Percentiles rank a stretch among this genome's conserved stretches.
These are phyloP conservation scores for Megalopta genalis DNA, from an alignment of 1,140 invertebrate genomes.

Conservation along the genomic window DNA sequence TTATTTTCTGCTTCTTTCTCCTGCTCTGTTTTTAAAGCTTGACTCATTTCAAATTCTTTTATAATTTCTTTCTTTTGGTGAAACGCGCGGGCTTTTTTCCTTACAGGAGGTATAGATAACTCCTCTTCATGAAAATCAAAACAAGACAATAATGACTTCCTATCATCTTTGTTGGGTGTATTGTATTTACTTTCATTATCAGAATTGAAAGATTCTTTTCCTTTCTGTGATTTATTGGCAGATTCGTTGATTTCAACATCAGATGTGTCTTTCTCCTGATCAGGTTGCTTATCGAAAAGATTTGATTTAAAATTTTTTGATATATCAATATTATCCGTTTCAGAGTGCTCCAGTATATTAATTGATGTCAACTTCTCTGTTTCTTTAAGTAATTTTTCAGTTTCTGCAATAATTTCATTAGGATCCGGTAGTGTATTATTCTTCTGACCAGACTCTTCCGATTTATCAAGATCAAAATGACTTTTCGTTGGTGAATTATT, in stretches of 20 bases:
- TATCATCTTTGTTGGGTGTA: conserved; percentile 67
- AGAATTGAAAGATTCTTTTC: conserved; percentile 36
- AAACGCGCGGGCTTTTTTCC: conserved; percentile 78
- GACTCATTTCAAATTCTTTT: conserved; percentile 77
- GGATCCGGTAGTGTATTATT: conserved; percentile 37
- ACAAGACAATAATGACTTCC: conserved; percentile 79
- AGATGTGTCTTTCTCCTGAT: conserved; percentile 23
- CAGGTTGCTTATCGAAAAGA: conserved; percentile 35
- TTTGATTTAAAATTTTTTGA: conserved; percentile 25
- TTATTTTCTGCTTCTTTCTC: conserved; percentile 51
- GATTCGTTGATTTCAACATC: conserved; percentile 27
- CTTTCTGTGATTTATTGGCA: conserved; percentile 29
- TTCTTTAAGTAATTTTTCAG: conserved; percentile 73
- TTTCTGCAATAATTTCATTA: conserved; percentile 64
- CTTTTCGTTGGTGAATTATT: conserved; percentile 23
- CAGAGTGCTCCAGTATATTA: conserved; percentile 33
- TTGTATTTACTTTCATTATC: conserved; percentile 64
- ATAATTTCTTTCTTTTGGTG: conserved; percentile 77
- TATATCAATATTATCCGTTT: conserved; percentile 6
- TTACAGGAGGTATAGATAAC: conserved; percentile 74
- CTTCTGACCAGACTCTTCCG: conserved; percentile 41
- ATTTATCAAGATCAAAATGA: conserved; percentile 40
- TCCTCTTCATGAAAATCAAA: conserved; percentile 83
- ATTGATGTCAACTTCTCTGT: conserved; percentile 65
- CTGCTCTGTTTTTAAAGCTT: conserved; percentile 71